Evolutionary conservation across 2,888 invertebrate species (phyloP).

Genomic region (Drosophila stalkeri): DNA sequence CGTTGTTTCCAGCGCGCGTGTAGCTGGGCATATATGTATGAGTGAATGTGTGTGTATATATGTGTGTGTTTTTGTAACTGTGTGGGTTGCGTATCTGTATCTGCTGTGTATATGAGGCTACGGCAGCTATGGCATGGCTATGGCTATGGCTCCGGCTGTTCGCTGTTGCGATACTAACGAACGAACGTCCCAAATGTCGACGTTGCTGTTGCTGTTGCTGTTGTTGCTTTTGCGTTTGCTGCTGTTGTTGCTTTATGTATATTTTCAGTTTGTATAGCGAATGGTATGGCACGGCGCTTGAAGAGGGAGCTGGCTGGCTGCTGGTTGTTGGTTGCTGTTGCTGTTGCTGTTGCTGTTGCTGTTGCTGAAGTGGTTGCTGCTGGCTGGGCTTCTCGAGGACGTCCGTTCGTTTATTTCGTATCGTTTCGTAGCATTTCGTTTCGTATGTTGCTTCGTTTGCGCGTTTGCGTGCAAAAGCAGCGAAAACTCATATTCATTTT

Average conservation of each 20-base stretch:
- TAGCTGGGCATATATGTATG: slow-evolving; percentile 55
- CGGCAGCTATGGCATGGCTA: slow-evolving; percentile 49
- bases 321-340: slow-evolving; percentile 42
- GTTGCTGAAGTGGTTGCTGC: slow-evolving; percentile 55
- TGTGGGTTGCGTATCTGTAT: slow-evolving; percentile 66
- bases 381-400: slow-evolving; percentile 75
- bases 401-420: slow-evolving; percentile 61
- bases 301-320: slow-evolving; percentile 50
- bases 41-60: slow-evolving; percentile 34
- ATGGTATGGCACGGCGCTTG: slow-evolving; percentile 32
- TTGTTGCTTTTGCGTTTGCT: slow-evolving; percentile 52
- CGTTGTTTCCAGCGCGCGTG: slow-evolving; percentile 76
- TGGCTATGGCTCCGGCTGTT: slow-evolving; percentile 66
- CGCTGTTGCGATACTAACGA: slow-evolving; percentile 75
- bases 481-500: slow-evolving; percentile 76
- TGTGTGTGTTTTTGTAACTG: slow-evolving; percentile 22
- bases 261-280: slow-evolving; percentile 51
- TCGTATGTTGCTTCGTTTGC: slow-evolving; percentile 46
- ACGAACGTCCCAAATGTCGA: slow-evolving; percentile 79
- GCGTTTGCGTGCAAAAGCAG: slow-evolving; percentile 76
- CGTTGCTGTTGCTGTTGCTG: slow-evolving; percentile 55
- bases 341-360: slow-evolving; percentile 47
- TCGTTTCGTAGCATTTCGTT: slow-evolving; percentile 39
- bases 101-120: slow-evolving; percentile 61
- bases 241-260: slow-evolving; percentile 59